Base-by-base conservation (phyloP, 2,113 vertebrate genomes). In the Mastomys natalensis region DNA sequence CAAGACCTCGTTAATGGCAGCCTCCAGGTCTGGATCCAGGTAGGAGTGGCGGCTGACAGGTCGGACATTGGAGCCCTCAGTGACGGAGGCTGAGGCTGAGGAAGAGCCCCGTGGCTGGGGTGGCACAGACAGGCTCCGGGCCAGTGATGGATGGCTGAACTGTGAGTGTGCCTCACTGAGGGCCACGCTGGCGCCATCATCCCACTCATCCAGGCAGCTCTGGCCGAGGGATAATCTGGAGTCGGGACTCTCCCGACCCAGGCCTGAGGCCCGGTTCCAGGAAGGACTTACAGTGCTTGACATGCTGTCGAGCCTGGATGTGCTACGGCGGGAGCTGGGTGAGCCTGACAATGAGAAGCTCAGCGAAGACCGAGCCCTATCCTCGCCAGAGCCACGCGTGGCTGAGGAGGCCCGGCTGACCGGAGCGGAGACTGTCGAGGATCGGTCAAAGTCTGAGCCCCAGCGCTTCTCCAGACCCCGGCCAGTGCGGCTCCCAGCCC, bases 21-120 rank as follows among this genome's bases (percentile, higher is more conserved):
- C 99, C 96, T 99, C 99, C 97, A 99, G 98, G 96, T 99, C 99
- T 0, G 99, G 99, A 97, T 99, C 99, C 0, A 99, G 98, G 98
- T 99, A 99, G 97, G 98, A 99, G 87, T 98, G 99, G 72, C 99
- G 99, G 60, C 98, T 98, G 64, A 98, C 98, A 0, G 99, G 97
- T 86, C 98, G 99, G 97, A 98, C 37, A 0, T 99, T 97, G 1
- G 98, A 84, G 8, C 95, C 97, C 2, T 98, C 98, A 0, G 97
- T 81, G 45, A 13, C 34, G 1, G 72, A 60, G 40, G 85, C 45
- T 12, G 87, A 76, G 29, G 98, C 97, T 0, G 95, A 98, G 97
- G 97, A 26, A 0, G 85, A 90, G 92, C 58, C 3, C 4, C 98
- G 98, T 21, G 98, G 98, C 92, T 98, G 99, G 0, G 99, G 99